A percentile compares a stretch with the other conserved stretches of the same genome.
These are phyloP conservation scores for Euwallacea fornicatus DNA, from an alignment of 1,140 invertebrate genomes.

Conservation along the genomic window DNA sequence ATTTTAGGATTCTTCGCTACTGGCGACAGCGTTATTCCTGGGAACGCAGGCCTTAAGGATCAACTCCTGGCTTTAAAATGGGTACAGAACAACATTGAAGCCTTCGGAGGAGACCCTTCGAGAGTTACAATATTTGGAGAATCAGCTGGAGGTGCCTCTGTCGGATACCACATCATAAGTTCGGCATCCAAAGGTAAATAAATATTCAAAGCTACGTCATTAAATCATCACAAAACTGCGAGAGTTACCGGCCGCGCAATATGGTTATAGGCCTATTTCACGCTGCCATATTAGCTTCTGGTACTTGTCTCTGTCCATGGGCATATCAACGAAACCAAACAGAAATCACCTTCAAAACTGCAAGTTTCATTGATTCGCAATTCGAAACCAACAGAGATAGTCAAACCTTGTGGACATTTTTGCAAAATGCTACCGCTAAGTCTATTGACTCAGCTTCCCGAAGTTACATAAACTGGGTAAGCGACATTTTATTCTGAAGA, in stretches of 20 bases:
- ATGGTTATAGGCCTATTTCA: conserved; percentile 23
- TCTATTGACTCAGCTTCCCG: conserved; percentile 25
- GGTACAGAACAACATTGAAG: conserved; percentile 31
- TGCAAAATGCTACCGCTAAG: conserved; percentile 29
- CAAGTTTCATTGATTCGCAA: conserved; percentile 32
- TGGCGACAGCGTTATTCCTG: conserved; percentile 33
- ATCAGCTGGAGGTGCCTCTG: conserved; percentile 30
- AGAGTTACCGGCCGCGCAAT: neutral
- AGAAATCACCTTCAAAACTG: conserved; percentile 33
- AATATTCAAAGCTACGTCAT: neutral
- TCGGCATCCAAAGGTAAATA: conserved; percentile 12
- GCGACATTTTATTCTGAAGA: neutral
- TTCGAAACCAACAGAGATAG: conserved; percentile 24
- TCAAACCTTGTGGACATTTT: conserved; percentile 12
- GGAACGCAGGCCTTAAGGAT: conserved; percentile 33
- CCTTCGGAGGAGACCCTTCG: conserved; percentile 25
- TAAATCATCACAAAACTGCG: neutral
- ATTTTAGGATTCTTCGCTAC: conserved; percentile 33
- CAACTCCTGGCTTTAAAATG: conserved; percentile 31
- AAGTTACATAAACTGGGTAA: conserved; percentile 23
- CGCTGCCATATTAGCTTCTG: conserved; percentile 22
- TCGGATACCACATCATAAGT: conserved; percentile 28
- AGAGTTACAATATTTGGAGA: conserved; percentile 32
- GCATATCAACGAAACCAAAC: conserved; percentile 35
- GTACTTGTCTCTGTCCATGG: conserved; percentile 27